These are phyloP conservation scores for Sebastes miniatus DNA, from an alignment of 2,797 vertebrate genomes.

Conservation along the genomic window DNA sequence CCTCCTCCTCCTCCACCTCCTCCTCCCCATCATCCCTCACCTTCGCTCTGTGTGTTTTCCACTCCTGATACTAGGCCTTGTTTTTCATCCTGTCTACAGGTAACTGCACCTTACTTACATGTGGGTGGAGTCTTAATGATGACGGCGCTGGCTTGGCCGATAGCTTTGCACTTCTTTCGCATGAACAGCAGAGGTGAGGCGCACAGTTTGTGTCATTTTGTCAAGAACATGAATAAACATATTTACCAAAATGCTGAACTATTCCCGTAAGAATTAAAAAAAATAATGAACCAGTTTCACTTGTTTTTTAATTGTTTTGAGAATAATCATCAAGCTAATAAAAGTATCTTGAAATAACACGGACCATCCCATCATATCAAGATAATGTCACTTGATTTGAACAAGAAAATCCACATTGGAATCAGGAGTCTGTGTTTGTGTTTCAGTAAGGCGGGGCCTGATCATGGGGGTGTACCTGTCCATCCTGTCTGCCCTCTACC, in stretches of 20 bases:
- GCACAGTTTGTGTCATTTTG: neutral
- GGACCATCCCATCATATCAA: neutral
- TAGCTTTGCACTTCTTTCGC: slow-evolving; percentile 84
- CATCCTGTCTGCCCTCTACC: slow-evolving; percentile 85
- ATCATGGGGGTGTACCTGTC: slow-evolving; percentile 82
- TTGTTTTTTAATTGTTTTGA: too few relatives aligned
- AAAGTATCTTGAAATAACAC: neutral
- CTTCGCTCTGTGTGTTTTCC: neutral
- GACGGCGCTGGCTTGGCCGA: slow-evolving; percentile 88
- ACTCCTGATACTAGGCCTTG: neutral
- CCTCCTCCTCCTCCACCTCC: neutral
- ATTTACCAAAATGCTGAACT: neutral
- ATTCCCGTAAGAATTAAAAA: neutral
- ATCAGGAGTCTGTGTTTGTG: neutral
- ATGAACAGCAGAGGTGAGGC: slow-evolving; percentile 83
- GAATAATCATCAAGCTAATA: neutral
- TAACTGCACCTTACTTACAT: slow-evolving; percentile 90
- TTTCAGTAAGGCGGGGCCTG: slow-evolving; percentile 80
- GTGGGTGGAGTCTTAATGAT: slow-evolving; percentile 84
- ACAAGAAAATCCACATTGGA: neutral
- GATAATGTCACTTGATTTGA: neutral
- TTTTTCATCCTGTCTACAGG: slow-evolving; percentile 59
- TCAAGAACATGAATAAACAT: neutral
- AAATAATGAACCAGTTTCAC: neutral
- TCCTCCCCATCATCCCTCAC: neutral